phyloP scores from a whole-genome alignment of 2,797 vertebrate species.

The Sphenopsis melanotis region DNA sequence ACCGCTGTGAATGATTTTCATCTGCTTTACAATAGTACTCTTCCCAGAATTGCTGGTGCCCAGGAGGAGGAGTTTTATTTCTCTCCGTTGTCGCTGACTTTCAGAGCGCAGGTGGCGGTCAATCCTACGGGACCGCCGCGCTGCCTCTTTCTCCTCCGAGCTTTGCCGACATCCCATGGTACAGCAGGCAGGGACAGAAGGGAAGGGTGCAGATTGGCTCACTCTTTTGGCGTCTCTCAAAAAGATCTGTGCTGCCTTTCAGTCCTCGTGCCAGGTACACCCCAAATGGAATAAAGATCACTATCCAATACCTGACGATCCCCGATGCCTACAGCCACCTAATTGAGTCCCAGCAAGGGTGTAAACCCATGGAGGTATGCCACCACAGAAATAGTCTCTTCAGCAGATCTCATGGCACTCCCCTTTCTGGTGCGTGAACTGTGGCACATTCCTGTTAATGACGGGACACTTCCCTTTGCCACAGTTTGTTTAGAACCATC shows the following conservation, averaged over 20 bases:
- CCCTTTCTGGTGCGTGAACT: conserved; percentile 22
- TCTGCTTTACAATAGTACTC: conserved; percentile 98
- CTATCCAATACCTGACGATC: background rate
- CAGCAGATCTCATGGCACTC: conserved; percentile 71
- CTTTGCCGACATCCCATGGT: conserved; percentile 99
- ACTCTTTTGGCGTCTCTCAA: background rate
- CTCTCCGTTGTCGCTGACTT: conserved; percentile 94
- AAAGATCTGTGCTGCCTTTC: background rate
- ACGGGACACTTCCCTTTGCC: conserved; percentile 44
- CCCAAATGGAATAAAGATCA: background rate
- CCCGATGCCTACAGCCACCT: background rate
- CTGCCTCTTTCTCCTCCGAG: conserved; percentile 99
- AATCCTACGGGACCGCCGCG: conserved; percentile 94
- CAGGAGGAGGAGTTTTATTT: conserved; percentile 95
- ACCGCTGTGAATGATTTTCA: conserved; percentile 99
- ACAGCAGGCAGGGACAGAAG: conserved; percentile 68
- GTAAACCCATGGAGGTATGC: conserved; percentile 10
- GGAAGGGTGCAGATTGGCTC: conserved; percentile 22
- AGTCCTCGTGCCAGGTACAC: background rate
- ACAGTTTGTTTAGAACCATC: conserved; percentile 21
- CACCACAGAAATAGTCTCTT: conserved; percentile 59
- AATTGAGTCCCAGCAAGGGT: conserved; percentile 40
- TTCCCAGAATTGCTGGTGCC: conserved; percentile 99
- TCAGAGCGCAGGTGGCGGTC: conserved; percentile 98
- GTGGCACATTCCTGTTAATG: conserved; percentile 66